Percentiles rank a stretch among this genome's conserved stretches.
phyloP scores from a whole-genome alignment of 1,140 invertebrate genomes.

The Plectrocnemia conspersa region DNA sequence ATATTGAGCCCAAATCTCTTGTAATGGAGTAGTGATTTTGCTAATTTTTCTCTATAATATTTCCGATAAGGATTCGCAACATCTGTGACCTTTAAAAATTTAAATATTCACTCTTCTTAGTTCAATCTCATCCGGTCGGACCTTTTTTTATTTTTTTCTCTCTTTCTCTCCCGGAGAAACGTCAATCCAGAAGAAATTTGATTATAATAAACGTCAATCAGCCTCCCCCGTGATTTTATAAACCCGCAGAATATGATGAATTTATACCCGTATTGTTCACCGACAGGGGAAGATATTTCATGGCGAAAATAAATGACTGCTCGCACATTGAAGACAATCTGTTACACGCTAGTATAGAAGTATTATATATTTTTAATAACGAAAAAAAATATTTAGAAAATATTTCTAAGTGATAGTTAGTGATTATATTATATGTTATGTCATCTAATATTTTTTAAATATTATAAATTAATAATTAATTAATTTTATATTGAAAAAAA shows the following conservation, averaged over 20 bases:
- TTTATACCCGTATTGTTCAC: conserved; percentile 1
- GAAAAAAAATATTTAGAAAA: too few species aligned
- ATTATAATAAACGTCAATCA: conserved; percentile 31
- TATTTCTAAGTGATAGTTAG: too few species aligned
- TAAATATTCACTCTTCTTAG: conserved; percentile 23
- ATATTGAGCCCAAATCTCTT: too few species aligned
- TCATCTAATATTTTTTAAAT: too few species aligned
- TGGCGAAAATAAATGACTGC: too few species aligned
- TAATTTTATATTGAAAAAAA: too few species aligned
- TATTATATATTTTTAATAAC: too few species aligned
- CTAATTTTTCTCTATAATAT: conserved; percentile 5
- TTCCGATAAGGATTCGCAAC: conserved; percentile 25
- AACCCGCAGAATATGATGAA: conserved; percentile 13
- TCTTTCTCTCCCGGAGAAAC: conserved; percentile 13
- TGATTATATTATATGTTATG: too few species aligned
- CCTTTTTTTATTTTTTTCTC: too few species aligned
- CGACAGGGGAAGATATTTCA: not conserved
- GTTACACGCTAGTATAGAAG: too few species aligned
- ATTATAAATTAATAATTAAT: too few species aligned
- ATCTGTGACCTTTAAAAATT: conserved; percentile 28
- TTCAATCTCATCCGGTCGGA: conserved; percentile 5
- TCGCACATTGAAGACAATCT: too few species aligned
- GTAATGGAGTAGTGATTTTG: conserved; percentile 2
- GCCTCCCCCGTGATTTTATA: conserved; percentile 16
- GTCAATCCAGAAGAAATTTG: conserved; percentile 24